Conservation (phyloP, 2,888 invertebrate species). For the Psylliodes chrysocephalus region DNA sequence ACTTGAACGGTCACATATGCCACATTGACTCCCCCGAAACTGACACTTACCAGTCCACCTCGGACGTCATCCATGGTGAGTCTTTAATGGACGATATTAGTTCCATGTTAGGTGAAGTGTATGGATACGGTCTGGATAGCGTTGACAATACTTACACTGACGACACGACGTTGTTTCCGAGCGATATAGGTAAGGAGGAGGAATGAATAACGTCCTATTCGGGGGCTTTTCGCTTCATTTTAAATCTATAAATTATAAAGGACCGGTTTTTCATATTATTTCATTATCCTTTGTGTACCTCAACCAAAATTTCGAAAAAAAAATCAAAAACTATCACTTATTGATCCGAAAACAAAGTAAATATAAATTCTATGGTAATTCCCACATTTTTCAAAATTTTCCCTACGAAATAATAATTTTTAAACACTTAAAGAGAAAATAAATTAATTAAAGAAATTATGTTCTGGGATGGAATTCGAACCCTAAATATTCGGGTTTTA, state of each 20-base stretch:
- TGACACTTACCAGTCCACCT: slow-evolving; percentile 75
- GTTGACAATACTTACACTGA: slow-evolving; percentile 73
- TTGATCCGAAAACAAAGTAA: too few relatives aligned
- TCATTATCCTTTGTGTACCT: too few relatives aligned
- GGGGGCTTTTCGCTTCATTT: slow-evolving; percentile 21
- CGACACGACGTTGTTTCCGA: slow-evolving; percentile 75
- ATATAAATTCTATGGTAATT: too few relatives aligned
- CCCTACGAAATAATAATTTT: too few relatives aligned
- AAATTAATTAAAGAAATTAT: too few relatives aligned
- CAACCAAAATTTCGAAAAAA: too few relatives aligned
- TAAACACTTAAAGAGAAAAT: too few relatives aligned
- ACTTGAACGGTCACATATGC: slow-evolving; percentile 70
- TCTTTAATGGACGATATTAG: slow-evolving; percentile 83
- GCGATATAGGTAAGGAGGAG: slow-evolving; percentile 59
- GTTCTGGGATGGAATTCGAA: too few relatives aligned
- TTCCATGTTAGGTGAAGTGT: slow-evolving; percentile 78
- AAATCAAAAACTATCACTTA: too few relatives aligned
- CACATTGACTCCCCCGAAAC: slow-evolving; percentile 89
- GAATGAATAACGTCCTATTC: slow-evolving; percentile 14
- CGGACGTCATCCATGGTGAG: slow-evolving; percentile 81
- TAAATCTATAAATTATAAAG: background rate
- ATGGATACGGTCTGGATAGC: slow-evolving; percentile 71
- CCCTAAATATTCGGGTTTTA: too few relatives aligned
- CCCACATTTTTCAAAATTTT: too few relatives aligned
- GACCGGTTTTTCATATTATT: slow-evolving; percentile 3